Percentiles rank a stretch among this genome's conserved stretches.
Evolutionary conservation across 2,888 invertebrate species (phyloP).

Genomic region (Chloroclysta siterata): DNA sequence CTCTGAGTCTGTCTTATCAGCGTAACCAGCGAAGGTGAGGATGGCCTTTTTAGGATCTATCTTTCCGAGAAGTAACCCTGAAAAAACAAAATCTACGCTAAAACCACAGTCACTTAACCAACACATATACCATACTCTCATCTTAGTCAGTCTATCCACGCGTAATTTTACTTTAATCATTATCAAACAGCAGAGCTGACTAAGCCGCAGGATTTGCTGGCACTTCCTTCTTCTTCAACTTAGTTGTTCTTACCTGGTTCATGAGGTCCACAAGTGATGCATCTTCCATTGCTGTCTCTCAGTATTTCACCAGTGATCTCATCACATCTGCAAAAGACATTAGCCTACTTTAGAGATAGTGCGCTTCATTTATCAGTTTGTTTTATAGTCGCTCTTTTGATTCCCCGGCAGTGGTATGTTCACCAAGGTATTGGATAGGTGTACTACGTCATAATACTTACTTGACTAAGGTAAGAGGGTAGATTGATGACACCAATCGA

Average conservation of each 20-base stretch:
- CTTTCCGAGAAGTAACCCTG: slow-evolving; percentile 90
- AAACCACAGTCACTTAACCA: not conserved
- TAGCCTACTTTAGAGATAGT: too few species aligned
- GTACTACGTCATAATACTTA: slow-evolving; percentile 47
- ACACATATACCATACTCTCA: too few species aligned
- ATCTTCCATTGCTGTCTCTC: slow-evolving; percentile 88
- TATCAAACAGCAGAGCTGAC: too few species aligned
- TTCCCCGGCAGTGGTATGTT: too few species aligned
- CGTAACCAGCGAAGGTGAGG: slow-evolving; percentile 77
- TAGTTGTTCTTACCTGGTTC: slow-evolving; percentile 88
- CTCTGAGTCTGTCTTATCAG: slow-evolving; percentile 89
- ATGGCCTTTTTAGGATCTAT: slow-evolving; percentile 80
- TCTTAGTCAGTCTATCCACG: too few species aligned
- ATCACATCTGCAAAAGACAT: slow-evolving; percentile 80
- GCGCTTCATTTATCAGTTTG: too few species aligned
- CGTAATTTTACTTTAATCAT: too few species aligned
- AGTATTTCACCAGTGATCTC: slow-evolving; percentile 91
- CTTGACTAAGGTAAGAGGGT: slow-evolving; percentile 78
- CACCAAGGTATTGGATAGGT: not conserved
- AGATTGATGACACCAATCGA: slow-evolving; percentile 78
- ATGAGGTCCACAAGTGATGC: slow-evolving; percentile 91
- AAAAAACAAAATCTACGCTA: not conserved
- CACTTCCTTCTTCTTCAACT: too few species aligned
- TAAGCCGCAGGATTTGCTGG: too few species aligned
- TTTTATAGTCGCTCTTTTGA: too few species aligned